Evolutionary conservation across 2,113 vertebrate genomes (phyloP).

Genomic region (Sorex fumeus): DNA sequence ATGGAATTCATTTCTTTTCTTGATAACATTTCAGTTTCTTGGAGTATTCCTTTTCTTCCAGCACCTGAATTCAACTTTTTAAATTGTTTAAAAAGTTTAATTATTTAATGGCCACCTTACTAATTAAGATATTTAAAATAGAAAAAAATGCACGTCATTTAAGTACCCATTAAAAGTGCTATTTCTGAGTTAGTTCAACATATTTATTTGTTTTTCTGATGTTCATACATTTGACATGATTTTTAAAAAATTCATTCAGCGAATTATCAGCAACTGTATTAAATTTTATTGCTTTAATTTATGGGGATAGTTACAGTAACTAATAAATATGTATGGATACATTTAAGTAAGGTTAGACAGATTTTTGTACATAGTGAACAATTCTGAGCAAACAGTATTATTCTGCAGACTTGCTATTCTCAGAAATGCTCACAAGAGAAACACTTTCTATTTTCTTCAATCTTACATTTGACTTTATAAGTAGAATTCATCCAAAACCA

Average conservation of each 20-base stretch:
- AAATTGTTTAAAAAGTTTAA: too few relatives aligned
- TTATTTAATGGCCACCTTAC: background rate
- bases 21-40: background rate
- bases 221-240: background rate
- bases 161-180: background rate
- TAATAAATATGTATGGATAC: background rate
- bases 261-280: conserved; percentile 5
- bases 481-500: conserved; percentile 21
- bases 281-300: conserved; percentile 45
- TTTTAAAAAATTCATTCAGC: conserved; percentile 27
- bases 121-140: background rate
- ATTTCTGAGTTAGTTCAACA: conserved; percentile 4
- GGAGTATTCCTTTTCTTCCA: background rate
- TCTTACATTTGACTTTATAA: too few relatives aligned
- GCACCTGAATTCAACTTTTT: background rate
- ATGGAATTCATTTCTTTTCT: background rate
- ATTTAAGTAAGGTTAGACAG: background rate
- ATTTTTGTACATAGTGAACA: background rate
- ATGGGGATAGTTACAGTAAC: background rate
- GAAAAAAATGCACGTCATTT: background rate
- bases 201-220: conserved; percentile 36
- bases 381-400: background rate
- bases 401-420: background rate
- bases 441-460: background rate
- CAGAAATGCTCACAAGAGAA: conserved; percentile 13